Conservation (phyloP, 2,113 vertebrate genomes). For the Pterocles burchelli region DNA sequence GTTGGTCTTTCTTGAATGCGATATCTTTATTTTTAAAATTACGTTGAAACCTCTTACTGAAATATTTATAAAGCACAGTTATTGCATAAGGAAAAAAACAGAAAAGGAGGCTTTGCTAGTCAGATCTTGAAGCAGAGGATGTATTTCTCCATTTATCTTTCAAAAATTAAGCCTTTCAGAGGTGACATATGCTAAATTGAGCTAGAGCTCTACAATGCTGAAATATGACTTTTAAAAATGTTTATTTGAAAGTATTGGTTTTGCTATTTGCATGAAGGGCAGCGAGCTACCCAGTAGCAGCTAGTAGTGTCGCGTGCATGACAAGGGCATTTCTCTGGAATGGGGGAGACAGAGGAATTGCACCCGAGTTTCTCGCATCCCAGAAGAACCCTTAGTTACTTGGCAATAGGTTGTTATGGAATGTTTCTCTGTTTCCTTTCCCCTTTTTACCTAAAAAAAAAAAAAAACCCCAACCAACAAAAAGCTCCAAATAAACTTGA, state of each 20-base stretch:
- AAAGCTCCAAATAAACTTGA: not conserved
- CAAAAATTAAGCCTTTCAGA: not conserved
- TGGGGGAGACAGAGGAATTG: not conserved
- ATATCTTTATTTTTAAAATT: conserved; percentile 14
- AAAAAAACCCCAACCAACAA: not conserved
- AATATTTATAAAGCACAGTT: conserved; percentile 46
- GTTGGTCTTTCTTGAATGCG: not conserved
- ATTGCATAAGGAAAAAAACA: not conserved
- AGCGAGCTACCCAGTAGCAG: not conserved
- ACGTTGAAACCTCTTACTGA: not conserved
- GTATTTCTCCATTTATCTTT: not conserved
- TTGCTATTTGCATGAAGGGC: not conserved
- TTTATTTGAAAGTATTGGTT: not conserved
- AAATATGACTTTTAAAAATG: not conserved
- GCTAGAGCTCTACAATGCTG: not conserved
- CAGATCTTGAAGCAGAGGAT: not conserved
- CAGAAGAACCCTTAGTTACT: not conserved
- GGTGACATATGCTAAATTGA: not conserved
- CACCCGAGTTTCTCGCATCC: not conserved
- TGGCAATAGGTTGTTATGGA: not conserved
- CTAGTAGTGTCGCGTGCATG: not conserved
- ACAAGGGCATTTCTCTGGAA: not conserved
- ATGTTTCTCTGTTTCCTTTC: not conserved
- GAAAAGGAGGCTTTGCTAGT: not conserved
- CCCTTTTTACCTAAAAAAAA: not conserved